Evolutionary conservation across 2,888 invertebrate genomes (phyloP).

Genomic region (Capitulum mitella): DNA sequence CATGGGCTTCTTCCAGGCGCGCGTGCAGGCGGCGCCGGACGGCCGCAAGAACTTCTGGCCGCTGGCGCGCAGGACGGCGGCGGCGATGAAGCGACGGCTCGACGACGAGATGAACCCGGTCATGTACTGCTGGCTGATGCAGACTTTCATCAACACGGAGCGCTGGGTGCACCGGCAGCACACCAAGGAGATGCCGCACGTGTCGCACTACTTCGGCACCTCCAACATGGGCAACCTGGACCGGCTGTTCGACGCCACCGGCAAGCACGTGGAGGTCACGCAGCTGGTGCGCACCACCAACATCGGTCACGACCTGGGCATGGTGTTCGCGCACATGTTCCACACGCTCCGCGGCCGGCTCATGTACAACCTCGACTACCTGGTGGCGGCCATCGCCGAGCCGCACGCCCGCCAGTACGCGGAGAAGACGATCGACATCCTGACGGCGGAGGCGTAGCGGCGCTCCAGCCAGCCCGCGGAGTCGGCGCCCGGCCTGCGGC

Average conservation of each 20-base stretch:
- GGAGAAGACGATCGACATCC: slow-evolving; percentile 22
- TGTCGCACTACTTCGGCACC: slow-evolving; percentile 36
- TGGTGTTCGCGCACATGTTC: slow-evolving; percentile 35
- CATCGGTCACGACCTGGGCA: slow-evolving; percentile 35
- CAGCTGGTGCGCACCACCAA: slow-evolving; percentile 33
- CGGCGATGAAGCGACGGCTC: slow-evolving; percentile 26
- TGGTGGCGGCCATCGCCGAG: slow-evolving; percentile 20
- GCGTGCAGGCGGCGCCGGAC: slow-evolving; percentile 29
- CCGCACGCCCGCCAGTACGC: slow-evolving; percentile 15
- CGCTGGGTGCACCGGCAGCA: slow-evolving; percentile 27
- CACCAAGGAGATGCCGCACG: slow-evolving; percentile 30
- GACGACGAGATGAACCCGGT: slow-evolving; percentile 31
- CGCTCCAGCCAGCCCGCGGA: too few species aligned
- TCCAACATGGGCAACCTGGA: slow-evolving; percentile 36
- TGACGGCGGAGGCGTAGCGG: neutral
- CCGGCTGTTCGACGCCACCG: slow-evolving; percentile 32
- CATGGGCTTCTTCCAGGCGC: slow-evolving; percentile 32
- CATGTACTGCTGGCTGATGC: slow-evolving; percentile 30
- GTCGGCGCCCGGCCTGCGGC: too few species aligned
- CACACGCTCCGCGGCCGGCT: slow-evolving; percentile 36
- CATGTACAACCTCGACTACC: slow-evolving; percentile 35
- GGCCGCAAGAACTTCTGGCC: slow-evolving; percentile 34
- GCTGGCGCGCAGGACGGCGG: slow-evolving; percentile 29
- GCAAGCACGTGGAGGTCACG: slow-evolving; percentile 33
- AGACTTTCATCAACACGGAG: slow-evolving; percentile 31